Conservation (phyloP, 2,113 vertebrate species). For the Aythya baeri region DNA sequence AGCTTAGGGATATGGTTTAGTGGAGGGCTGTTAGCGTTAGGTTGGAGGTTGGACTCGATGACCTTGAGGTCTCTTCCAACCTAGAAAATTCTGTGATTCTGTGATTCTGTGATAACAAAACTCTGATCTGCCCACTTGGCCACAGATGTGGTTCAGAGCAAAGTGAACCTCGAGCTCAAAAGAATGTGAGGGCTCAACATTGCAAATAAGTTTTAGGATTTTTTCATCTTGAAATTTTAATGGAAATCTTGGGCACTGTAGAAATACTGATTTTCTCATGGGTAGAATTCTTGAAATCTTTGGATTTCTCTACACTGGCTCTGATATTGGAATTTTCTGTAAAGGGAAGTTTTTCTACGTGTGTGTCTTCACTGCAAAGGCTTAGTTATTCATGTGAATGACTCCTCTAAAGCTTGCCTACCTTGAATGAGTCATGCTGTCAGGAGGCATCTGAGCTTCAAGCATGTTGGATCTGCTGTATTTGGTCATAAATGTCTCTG, state of each 20-base stretch:
- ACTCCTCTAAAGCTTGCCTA: neutral
- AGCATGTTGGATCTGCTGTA: neutral
- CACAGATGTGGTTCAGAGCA: neutral
- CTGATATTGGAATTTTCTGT: neutral
- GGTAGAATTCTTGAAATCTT: neutral
- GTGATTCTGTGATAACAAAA: too few relatives aligned
- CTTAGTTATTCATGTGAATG: neutral
- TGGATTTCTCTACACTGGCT: neutral
- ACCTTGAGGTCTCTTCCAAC: too few relatives aligned
- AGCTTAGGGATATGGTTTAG: too few relatives aligned
- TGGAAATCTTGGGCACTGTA: neutral
- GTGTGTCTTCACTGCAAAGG: neutral
- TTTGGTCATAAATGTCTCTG: neutral
- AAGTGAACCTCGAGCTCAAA: neutral
- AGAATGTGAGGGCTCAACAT: neutral
- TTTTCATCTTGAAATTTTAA: neutral
- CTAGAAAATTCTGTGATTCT: too few relatives aligned
- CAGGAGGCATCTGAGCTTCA: neutral
- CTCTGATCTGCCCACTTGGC: neutral
- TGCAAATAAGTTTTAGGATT: neutral
- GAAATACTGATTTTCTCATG: neutral
- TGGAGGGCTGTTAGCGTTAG: too few relatives aligned
- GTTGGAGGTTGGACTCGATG: too few relatives aligned
- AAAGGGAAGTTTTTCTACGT: neutral
- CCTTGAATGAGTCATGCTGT: neutral